These are phyloP conservation scores for Pitangus sulphuratus DNA, from an alignment of 2,797 vertebrate species.

Conservation along the genomic window DNA sequence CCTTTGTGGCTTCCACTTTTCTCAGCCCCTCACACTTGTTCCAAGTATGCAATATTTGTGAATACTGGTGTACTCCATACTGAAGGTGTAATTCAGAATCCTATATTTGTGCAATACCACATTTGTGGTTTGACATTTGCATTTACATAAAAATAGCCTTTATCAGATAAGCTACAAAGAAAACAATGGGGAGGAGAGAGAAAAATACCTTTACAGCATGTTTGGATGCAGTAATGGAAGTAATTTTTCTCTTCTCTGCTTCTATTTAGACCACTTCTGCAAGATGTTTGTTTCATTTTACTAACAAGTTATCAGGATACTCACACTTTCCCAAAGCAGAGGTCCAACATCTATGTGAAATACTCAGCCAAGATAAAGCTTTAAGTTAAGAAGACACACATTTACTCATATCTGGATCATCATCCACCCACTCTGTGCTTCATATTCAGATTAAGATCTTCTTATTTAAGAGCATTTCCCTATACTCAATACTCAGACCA, in stretches of 20 bases:
- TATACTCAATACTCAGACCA: background rate
- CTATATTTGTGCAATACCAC: background rate
- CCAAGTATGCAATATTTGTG: background rate
- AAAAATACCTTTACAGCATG: background rate
- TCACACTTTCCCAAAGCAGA: background rate
- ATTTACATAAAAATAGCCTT: background rate
- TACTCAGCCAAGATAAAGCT: background rate
- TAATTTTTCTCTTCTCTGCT: background rate
- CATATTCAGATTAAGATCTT: background rate
- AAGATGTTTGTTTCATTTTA: background rate
- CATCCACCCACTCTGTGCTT: background rate
- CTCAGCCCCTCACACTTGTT: background rate
- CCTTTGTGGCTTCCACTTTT: background rate
- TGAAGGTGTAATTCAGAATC: background rate
- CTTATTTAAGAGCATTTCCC: background rate
- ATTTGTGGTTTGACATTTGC: background rate
- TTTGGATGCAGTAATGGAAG: background rate
- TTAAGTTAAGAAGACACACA: background rate
- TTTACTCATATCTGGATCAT: background rate
- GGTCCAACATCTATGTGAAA: background rate
- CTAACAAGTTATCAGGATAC: background rate
- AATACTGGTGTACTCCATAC: background rate
- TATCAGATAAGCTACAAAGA: background rate
- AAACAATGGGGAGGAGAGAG: fast-evolving
- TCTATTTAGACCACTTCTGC: background rate